Percentiles rank a stretch among this genome's conserved stretches.
phyloP scores from a whole-genome alignment of 1,140 invertebrate species.

The Patella vulgata region DNA sequence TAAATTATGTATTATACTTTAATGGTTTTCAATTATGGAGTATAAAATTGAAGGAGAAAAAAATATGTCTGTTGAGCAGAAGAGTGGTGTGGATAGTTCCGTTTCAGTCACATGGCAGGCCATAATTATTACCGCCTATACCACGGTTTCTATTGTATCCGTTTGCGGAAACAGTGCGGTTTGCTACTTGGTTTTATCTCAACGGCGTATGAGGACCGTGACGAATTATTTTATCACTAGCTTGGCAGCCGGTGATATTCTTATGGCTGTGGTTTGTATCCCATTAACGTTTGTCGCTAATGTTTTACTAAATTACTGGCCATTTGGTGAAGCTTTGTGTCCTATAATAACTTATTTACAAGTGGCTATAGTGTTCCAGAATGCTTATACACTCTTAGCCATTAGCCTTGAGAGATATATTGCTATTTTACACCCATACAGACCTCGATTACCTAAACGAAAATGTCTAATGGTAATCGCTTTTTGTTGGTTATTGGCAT shows the following conservation, averaged over 20 bases:
- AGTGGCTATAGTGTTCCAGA: constrained; percentile 95
- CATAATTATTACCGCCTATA: constrained; percentile 55
- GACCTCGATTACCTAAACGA: constrained; percentile 79
- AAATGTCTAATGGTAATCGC: constrained; percentile 78
- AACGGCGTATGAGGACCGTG: constrained; percentile 88
- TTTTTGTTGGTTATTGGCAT: constrained; percentile 80
- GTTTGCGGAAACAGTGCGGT: constrained; percentile 90
- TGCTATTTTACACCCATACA: constrained; percentile 88
- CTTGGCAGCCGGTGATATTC: constrained; percentile 92
- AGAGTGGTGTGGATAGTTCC: no score
- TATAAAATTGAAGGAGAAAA: no score
- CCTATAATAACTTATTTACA: constrained; percentile 86
- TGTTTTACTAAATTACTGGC: constrained; percentile 87
- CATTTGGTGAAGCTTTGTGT: constrained; percentile 90
- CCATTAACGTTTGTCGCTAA: constrained; percentile 93
- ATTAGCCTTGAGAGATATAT: constrained; percentile 97
- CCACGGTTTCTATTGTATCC: constrained; percentile 47
- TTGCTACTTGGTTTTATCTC: constrained; percentile 84
- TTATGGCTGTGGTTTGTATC: constrained; percentile 92
- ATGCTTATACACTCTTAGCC: constrained; percentile 91
- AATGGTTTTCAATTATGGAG: no score
- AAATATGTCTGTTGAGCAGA: no score
- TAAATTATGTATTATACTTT: no score
- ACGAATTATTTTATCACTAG: constrained; percentile 98
- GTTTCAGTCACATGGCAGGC: constrained; percentile 14